A percentile compares a stretch with the other conserved stretches of the same genome.
phyloP scores from a whole-genome alignment of 2,797 vertebrate species.

The Myioborus miniatus region DNA sequence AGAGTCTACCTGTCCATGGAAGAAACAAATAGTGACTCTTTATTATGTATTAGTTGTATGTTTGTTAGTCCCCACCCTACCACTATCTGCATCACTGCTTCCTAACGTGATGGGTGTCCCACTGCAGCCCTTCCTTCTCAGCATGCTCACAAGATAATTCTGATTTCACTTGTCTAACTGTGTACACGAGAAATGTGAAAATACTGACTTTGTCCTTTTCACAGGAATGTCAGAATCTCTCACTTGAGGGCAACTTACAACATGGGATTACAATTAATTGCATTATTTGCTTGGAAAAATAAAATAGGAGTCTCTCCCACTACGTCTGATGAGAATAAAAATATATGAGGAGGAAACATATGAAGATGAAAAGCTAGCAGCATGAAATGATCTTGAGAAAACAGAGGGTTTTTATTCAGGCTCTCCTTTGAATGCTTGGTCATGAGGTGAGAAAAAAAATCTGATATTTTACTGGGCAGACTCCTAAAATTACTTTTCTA shows the following conservation, averaged over 20 bases:
- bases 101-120: not conserved
- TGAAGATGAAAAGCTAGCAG: not conserved
- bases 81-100: not conserved
- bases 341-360: not conserved
- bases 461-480: not conserved
- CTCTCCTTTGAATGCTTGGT: not conserved
- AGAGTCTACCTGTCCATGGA: not conserved
- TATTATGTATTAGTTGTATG: not conserved
- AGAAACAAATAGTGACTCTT: not conserved
- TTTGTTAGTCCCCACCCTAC: not conserved
- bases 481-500: not conserved
- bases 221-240: not conserved
- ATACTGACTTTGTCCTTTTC: not conserved
- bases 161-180: not conserved
- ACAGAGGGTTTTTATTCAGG: not conserved
- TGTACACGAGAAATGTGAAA: not conserved
- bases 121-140: not conserved
- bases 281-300: not conserved
- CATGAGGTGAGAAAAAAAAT: not conserved
- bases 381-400: not conserved
- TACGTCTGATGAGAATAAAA: not conserved
- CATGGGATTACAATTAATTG: not conserved
- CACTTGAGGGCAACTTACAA: not conserved
- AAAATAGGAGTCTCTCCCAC: not conserved
- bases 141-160: not conserved